These are phyloP conservation scores for Nylanderia fulva DNA, from an alignment of 1,140 invertebrate genomes.

Conservation along the genomic window DNA sequence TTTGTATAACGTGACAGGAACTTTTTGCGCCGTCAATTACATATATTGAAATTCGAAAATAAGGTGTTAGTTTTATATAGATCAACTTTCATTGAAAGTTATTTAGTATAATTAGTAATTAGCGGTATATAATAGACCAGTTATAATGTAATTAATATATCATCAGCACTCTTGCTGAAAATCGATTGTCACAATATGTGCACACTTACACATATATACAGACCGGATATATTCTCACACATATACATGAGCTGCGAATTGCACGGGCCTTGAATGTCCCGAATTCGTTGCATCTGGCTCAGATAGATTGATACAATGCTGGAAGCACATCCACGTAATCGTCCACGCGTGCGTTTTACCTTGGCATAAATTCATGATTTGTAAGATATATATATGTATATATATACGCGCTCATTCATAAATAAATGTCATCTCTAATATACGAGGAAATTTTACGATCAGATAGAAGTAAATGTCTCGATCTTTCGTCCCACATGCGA, in stretches of 20 bases:
- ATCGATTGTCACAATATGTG: slow-evolving; percentile 31
- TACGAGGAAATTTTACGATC: neutral
- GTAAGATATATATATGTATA: neutral
- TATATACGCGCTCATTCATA: slow-evolving; percentile 27
- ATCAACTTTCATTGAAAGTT: neutral
- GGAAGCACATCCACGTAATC: slow-evolving; percentile 17
- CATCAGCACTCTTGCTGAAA: neutral
- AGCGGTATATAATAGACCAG: neutral
- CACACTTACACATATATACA: neutral
- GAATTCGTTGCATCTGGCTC: slow-evolving; percentile 43
- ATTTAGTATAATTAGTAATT: neutral
- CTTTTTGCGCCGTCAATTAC: neutral
- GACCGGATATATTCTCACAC: neutral
- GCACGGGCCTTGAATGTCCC: slow-evolving; percentile 6
- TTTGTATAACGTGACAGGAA: neutral
- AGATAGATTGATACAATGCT: slow-evolving; percentile 39
- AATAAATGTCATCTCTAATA: slow-evolving; percentile 33
- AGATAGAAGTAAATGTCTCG: neutral
- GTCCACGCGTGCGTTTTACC: slow-evolving; percentile 24
- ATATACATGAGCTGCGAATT: neutral
- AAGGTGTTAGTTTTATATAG: neutral
- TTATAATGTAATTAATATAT: slow-evolving; percentile 42
- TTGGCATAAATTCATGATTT: slow-evolving; percentile 47
- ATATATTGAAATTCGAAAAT: neutral
- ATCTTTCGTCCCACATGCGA: neutral